Evolutionary conservation across 2,113 vertebrate genomes (phyloP).

Genomic region (Addax nasomaculatus): DNA sequence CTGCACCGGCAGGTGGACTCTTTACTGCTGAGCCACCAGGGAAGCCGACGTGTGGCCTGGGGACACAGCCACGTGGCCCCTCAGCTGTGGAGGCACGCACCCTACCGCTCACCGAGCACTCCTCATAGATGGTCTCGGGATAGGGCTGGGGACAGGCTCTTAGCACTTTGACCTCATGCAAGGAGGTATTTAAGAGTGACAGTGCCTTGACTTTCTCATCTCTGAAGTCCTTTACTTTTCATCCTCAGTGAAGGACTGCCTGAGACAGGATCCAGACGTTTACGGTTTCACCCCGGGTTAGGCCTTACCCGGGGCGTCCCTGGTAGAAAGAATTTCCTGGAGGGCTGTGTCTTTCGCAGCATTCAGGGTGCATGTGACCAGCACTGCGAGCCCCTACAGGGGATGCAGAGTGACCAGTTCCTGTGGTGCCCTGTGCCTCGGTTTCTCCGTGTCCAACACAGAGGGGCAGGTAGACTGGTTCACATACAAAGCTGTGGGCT

Average conservation of each 20-base stretch:
- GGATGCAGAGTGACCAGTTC: no score
- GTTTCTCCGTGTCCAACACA: background rate
- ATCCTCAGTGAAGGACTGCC: background rate
- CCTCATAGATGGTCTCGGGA: no score
- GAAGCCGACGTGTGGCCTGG: background rate
- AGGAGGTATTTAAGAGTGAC: background rate
- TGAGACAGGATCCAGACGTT: background rate
- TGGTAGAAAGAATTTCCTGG: background rate
- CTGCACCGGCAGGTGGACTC: background rate
- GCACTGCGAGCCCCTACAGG: rapidly evolving
- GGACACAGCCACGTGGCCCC: no score
- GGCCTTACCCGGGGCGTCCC: background rate
- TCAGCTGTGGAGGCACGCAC: rapidly evolving
- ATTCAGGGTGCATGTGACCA: rapidly evolving
- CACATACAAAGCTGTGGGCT: rapidly evolving
- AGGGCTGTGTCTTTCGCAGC: background rate
- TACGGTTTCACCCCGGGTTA: background rate
- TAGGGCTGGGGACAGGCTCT: background rate
- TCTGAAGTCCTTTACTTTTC: background rate
- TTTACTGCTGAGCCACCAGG: background rate
- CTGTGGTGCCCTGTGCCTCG: background rate
- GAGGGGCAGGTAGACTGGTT: no score
- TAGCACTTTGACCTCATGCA: background rate
- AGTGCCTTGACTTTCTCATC: background rate
- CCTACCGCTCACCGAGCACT: rapidly evolving